Conservation (phyloP, 2,797 vertebrate species). For the Falco berigora region DNA sequence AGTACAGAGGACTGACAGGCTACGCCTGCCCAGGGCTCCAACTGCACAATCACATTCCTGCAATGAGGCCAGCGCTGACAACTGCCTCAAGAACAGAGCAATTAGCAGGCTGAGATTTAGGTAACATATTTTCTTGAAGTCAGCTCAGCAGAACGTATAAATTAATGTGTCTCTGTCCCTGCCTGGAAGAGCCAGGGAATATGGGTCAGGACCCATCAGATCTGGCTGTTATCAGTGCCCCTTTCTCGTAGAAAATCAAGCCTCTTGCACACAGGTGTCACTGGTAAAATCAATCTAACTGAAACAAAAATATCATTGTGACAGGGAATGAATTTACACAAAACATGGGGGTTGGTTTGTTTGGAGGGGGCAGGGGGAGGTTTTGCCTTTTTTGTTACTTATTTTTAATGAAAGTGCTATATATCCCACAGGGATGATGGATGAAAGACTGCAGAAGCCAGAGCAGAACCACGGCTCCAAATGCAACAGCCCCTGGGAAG, state of each 20-base stretch:
- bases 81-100: background rate
- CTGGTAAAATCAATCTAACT: background rate
- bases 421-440: background rate
- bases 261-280: too few relatives aligned
- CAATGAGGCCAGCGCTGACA: accelerated
- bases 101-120: background rate
- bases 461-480: background rate
- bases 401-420: background rate
- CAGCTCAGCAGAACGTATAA: background rate
- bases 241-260: background rate
- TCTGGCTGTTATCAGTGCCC: background rate
- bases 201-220: background rate
- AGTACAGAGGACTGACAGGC: background rate
- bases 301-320: background rate
- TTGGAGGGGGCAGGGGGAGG: too few relatives aligned
- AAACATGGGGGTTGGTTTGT: background rate
- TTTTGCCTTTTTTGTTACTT: background rate
- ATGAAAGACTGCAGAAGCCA: background rate
- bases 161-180: background rate
- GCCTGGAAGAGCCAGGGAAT: background rate
- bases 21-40: background rate
- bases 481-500: background rate
- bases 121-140: background rate
- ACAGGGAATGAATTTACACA: background rate
- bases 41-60: background rate